phyloP scores from a whole-genome alignment of 2,888 invertebrate species.

The Timema cristinae region DNA sequence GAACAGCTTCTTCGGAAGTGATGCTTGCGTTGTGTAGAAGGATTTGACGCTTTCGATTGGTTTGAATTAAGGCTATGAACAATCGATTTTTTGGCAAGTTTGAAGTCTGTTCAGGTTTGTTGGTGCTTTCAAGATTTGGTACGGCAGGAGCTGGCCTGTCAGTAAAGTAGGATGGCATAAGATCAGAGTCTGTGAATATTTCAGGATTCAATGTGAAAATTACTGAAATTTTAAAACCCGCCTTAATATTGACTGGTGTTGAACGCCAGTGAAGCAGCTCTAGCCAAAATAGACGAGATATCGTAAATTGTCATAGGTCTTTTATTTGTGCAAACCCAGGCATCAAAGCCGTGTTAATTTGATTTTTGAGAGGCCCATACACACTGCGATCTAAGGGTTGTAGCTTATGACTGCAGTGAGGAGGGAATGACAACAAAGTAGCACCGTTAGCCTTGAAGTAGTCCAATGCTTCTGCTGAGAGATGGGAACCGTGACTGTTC shows the following conservation, averaged over 20 bases:
- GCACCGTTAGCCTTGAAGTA: conserved; percentile 14
- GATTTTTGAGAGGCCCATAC: conserved; percentile 4
- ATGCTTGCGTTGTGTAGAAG: neutral
- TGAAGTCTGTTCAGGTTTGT: no score
- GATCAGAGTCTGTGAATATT: conserved; percentile 5
- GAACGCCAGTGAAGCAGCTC: neutral
- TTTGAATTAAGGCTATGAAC: no score
- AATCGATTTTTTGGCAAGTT: no score
- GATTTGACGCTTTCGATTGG: no score
- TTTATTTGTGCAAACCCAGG: conserved; percentile 11
- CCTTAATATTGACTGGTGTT: conserved; percentile 12
- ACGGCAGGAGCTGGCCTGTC: no score
- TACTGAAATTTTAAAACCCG: conserved; percentile 4
- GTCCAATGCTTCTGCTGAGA: conserved; percentile 3
- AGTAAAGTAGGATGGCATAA: no score
- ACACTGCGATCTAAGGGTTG: conserved; percentile 15
- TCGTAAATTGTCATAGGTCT: conserved; percentile 16
- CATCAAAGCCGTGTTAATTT: conserved; percentile 5
- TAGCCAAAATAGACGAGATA: conserved; percentile 18
- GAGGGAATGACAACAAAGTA: conserved; percentile 9
- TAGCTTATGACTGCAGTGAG: conserved; percentile 15
- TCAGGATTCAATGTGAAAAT: conserved; percentile 14
- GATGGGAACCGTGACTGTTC: neutral
- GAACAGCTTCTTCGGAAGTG: neutral
- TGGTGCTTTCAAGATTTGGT: no score